Evolutionary conservation across 2,888 invertebrate species (phyloP).

Genomic region (Limnephilus marmoratus): DNA sequence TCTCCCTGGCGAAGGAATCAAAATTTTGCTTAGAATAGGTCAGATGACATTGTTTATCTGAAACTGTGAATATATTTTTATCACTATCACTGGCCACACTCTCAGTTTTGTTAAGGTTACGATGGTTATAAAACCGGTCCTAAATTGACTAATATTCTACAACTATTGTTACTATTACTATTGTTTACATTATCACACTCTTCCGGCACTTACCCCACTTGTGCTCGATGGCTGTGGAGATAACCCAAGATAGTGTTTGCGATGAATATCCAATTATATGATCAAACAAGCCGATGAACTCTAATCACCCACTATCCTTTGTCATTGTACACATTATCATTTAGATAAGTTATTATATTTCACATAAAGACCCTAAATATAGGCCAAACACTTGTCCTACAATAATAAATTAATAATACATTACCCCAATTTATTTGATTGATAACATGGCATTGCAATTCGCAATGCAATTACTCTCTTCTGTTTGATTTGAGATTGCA

Average conservation of each 20-base stretch:
- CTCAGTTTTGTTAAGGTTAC: too few relatives aligned
- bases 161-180: background rate
- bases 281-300: background rate
- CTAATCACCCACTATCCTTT: background rate
- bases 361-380: background rate
- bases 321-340: background rate
- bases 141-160: background rate
- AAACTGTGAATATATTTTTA: background rate
- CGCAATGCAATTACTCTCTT: background rate
- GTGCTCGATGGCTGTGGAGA: background rate
- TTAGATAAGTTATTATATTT: background rate
- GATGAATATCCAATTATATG: background rate
- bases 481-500: background rate
- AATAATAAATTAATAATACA: background rate
- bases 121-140: too few relatives aligned
- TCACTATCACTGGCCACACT: background rate
- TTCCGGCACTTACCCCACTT: background rate
- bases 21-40: too few relatives aligned
- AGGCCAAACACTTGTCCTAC: background rate
- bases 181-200: background rate
- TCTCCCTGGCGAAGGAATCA: too few relatives aligned
- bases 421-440: background rate
- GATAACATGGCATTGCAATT: background rate
- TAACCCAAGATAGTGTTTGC: background rate
- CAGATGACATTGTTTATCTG: background rate